These are phyloP conservation scores for Poeciliopsis infans DNA, from an alignment of 2,797 vertebrate genomes.

Conservation along the genomic window DNA sequence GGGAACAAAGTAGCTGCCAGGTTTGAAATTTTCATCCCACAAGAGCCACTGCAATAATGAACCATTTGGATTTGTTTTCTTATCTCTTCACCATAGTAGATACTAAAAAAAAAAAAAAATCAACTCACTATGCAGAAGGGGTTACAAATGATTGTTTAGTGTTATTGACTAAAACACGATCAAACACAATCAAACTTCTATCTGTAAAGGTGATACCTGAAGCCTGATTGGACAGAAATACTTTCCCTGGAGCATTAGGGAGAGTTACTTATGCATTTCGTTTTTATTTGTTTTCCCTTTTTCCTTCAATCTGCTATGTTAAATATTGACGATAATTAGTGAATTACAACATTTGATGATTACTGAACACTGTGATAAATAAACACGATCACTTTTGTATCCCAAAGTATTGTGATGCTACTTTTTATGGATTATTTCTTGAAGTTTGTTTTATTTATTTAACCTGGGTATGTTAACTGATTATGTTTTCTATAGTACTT, in stretches of 20 bases:
- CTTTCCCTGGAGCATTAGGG: background rate
- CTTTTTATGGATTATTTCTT: background rate
- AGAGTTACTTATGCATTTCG: background rate
- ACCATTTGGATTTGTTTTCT: slow-evolving; percentile 1
- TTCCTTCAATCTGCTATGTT: background rate
- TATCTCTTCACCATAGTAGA: background rate
- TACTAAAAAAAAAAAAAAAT: background rate
- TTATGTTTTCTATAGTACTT: background rate
- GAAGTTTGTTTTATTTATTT: background rate
- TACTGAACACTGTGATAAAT: background rate
- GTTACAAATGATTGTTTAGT: background rate
- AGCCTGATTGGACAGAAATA: background rate
- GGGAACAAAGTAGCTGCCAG: slow-evolving; percentile 19
- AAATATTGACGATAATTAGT: background rate
- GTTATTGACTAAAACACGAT: background rate
- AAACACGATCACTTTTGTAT: background rate
- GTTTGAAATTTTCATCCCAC: background rate
- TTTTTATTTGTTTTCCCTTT: background rate
- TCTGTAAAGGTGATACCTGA: background rate
- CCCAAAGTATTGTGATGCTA: too few species aligned
- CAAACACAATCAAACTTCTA: background rate
- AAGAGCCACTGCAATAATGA: slow-evolving; percentile 3
- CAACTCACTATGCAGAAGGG: background rate
- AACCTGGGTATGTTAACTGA: background rate
- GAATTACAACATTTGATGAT: background rate